Base-by-base conservation (phyloP, 2,113 vertebrate species). In the Alligator mississippiensis region DNA sequence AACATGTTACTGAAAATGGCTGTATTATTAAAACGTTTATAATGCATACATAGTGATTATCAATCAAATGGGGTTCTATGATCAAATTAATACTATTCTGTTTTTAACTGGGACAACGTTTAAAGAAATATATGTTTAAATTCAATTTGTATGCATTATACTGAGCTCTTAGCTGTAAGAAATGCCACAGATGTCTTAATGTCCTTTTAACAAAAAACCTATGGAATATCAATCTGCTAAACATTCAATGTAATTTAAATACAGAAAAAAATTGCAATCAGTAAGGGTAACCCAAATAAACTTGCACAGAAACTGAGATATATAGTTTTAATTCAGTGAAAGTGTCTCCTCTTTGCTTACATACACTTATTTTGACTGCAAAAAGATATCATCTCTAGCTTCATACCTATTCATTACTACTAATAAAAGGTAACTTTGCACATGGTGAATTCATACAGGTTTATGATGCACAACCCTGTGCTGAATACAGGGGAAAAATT, bases 371-470 rank as follows among this genome's bases (percentile, higher is more conserved):
- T 94, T 92, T 91, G 79, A 63, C 86, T 94, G 58, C 62, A 62
- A 78, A 86, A 82, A 95, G 89, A 80, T 76, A 90, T 1, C 80
- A 92, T 95, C 90, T 94, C 90, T 84, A 93, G 76, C 80, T 86
- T 89, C 93, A 90, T 91, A 70, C 77, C 72, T 94, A 93, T 95
- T 96, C 94, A 90, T 94, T 90, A 75, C 82, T 70, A 27, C 21
- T 14, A 85, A 28, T 61, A 81, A 84, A 66, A 91, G 85, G 88
- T 16, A 85, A 70, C 77, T 88, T 92, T 96, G 92, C 70, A 77
- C 92, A 77, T 2, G 47, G 84, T 38, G 85, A 84, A 96, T 82
- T 84, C 81, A 68, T 16, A 17, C 34, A 62, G 80, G 30, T 11
- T 64, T 60, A 62, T 5, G 54, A 93, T 87, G 76, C 70, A 95